Conservation (phyloP, 2,797 vertebrate species). For the Acestrorhynchus altus region DNA sequence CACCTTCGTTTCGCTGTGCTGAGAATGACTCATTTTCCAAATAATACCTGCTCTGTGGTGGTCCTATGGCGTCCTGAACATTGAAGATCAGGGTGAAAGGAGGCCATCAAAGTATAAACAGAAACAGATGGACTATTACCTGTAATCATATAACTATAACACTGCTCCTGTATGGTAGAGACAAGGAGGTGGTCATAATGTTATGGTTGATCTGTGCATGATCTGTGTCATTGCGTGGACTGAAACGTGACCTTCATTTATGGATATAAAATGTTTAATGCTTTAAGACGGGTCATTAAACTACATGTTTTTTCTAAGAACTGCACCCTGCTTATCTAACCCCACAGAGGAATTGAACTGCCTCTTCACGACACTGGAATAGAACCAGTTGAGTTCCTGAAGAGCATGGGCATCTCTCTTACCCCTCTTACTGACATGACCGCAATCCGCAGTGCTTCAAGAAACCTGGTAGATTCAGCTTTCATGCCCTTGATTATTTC, state of each 20-base stretch:
- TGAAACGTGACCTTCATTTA: too few relatives aligned
- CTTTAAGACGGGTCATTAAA: not conserved
- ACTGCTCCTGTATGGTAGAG: too few relatives aligned
- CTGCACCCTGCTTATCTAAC: not conserved
- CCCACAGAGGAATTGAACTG: slow-evolving; percentile 77
- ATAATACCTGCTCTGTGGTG: too few relatives aligned
- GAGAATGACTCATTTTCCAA: too few relatives aligned
- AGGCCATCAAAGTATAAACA: too few relatives aligned
- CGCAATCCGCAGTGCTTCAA: slow-evolving; percentile 44
- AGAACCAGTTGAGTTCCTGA: slow-evolving; percentile 83
- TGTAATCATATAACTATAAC: too few relatives aligned
- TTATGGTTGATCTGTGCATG: too few relatives aligned
- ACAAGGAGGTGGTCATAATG: too few relatives aligned
- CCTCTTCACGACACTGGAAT: slow-evolving; percentile 79
- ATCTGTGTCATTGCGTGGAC: not conserved
- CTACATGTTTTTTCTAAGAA: not conserved
- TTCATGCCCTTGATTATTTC: not conserved
- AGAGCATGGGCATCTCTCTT: slow-evolving; percentile 84
- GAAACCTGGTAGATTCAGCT: slow-evolving; percentile 28
- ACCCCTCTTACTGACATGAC: slow-evolving; percentile 72
- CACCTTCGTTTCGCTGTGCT: too few relatives aligned
- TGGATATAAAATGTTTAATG: not conserved
- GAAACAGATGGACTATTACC: too few relatives aligned
- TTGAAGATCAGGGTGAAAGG: too few relatives aligned
- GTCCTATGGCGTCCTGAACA: too few relatives aligned